Conservation (phyloP, 1,140 invertebrate species). For the Muscidifurax raptorellus region DNA sequence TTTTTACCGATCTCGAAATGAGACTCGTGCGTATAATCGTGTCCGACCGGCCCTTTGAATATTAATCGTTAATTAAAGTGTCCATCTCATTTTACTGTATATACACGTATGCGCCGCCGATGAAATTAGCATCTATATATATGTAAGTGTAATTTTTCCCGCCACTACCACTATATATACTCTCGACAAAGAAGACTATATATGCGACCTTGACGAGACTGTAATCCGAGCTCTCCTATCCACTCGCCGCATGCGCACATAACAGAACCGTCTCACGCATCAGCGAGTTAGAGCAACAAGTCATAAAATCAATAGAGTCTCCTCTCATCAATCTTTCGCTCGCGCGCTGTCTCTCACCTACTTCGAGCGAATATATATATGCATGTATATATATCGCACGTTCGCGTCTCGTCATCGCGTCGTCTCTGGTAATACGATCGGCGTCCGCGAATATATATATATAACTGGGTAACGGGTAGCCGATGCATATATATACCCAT, state of each 20-base stretch:
- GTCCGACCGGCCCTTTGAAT: neutral
- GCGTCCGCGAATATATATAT: conserved; percentile 48
- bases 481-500: too few relatives aligned
- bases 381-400: conserved; percentile 51
- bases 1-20: neutral
- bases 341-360: neutral
- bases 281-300: neutral
- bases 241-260: neutral
- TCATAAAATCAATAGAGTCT: neutral
- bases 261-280: conserved; percentile 1
- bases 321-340: neutral
- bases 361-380: neutral
- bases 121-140: too few relatives aligned
- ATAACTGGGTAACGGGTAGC: conserved; percentile 73
- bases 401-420: conserved; percentile 39
- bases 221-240: neutral
- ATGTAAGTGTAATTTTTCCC: too few relatives aligned
- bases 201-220: neutral
- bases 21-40: too few relatives aligned
- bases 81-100: too few relatives aligned
- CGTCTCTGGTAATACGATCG: conserved; percentile 62
- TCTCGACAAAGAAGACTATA: too few relatives aligned
- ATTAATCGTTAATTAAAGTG: neutral
- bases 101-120: too few relatives aligned
- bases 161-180: too few relatives aligned